A percentile compares a stretch with the other conserved stretches of the same genome.
Conservation (phyloP, 2,113 vertebrate genomes). For the Chinchilla lanigera region DNA sequence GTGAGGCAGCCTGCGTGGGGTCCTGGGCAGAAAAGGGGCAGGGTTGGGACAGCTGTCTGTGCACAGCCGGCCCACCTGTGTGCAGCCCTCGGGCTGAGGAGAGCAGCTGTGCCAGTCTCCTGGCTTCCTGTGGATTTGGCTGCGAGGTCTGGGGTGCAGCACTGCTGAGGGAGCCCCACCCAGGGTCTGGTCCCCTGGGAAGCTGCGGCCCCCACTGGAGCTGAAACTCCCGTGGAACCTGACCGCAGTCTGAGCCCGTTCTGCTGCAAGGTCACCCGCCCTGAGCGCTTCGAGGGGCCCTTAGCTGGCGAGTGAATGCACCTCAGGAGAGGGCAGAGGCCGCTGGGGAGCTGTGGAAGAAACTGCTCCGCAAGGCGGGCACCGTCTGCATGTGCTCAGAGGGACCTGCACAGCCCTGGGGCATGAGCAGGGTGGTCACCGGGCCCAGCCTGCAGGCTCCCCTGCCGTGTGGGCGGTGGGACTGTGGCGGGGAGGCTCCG, state of each 20-base stretch:
- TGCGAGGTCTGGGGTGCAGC: background rate
- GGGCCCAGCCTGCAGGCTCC: background rate
- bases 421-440: background rate
- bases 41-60: rapidly evolving
- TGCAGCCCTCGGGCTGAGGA: background rate
- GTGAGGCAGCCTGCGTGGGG: background rate
- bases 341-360: background rate
- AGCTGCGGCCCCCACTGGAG: background rate
- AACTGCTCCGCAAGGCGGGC: background rate
- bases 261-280: too few relatives aligned
- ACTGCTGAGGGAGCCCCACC: background rate
- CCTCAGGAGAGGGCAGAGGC: too few relatives aligned
- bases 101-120: background rate
- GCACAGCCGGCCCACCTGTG: background rate
- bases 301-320: too few relatives aligned
- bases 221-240: background rate
- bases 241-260: background rate
- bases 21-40: background rate
- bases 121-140: background rate
- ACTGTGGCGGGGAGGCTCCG: background rate
- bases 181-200: background rate
- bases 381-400: background rate
- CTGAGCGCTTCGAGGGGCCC: background rate
- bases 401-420: background rate
- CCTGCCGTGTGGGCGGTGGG: too few relatives aligned